Base-by-base conservation (phyloP, 2,888 invertebrate species). In the Leptinotarsa juncta region DNA sequence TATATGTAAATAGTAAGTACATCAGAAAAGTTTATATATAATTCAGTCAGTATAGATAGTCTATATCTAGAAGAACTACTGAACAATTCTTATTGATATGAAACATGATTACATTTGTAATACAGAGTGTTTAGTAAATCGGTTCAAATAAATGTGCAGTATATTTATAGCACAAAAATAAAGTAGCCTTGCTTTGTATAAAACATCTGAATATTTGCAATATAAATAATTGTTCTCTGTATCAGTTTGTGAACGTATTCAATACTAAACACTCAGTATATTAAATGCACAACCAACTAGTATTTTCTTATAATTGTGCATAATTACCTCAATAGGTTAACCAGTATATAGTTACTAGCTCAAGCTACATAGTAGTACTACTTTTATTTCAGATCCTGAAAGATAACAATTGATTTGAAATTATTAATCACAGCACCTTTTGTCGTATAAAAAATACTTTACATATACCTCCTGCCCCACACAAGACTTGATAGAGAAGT, bases 11-110 rank as follows among this genome's bases (percentile, higher is more conserved):
- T 75, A 74, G 75, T 72, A 75, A 77, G 77, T 77, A 77, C 74
- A 74, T 78, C 77, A 78, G 75, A 77, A 78, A 78, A 72, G 66
- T 74, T 72, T 76, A 75, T 72, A 73, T 70, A 66, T 73, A 69
- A 72, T 74, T 78, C 77, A 78, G 77, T 78, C 77, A 78, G 75
- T 74, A 77, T 42, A 42, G 70, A 67, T 73, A 73, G 65, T 74
- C 72, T 72, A 70, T 60, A 74, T 74, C 72, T 72, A 70, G 67
- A 74, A 72, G 75, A 68, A 72, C 77, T 78, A 75, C 66, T 72
- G 70, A 67, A 76, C 60, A 70, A 53, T 72, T 73, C 51, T 71
- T 71, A 72, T 67, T 76, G 78, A 78, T 78, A 78, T 78, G 78
- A 76, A 74, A 42, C 69, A 74, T 49, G 71, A 60, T 73, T 75